phyloP scores from a whole-genome alignment of 2,797 vertebrate species.

The Rhadinocentrus ornatus region DNA sequence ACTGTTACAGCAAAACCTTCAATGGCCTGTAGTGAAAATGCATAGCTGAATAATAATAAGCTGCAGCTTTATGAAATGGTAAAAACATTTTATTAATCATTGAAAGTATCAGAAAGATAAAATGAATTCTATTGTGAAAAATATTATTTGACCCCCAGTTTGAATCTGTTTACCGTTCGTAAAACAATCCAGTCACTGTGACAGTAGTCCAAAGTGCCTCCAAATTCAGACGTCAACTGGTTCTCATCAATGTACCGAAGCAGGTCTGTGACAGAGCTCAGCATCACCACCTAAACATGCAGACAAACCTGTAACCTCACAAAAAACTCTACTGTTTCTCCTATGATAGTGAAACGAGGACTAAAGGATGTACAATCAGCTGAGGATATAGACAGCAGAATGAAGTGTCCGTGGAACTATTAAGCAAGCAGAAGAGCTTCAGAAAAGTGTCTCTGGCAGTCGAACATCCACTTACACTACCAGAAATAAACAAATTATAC shows the following conservation, averaged over 20 bases:
- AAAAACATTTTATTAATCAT: background rate
- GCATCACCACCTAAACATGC: conserved; percentile 92
- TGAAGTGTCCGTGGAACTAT: background rate
- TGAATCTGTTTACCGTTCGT: conserved; percentile 86
- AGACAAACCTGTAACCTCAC: conserved; percentile 45
- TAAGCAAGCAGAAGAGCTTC: background rate
- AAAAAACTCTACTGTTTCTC: background rate
- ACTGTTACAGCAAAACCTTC: conserved; percentile 96
- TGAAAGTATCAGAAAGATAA: background rate
- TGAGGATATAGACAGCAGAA: background rate
- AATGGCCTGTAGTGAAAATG: conserved; percentile 85
- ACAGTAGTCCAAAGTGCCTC: conserved; percentile 95
- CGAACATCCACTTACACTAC: background rate
- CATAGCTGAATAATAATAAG: background rate
- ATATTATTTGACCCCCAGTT: background rate
- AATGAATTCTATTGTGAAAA: background rate
- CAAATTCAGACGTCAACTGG: conserved; percentile 95
- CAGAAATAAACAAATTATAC: background rate
- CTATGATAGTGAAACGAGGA: too few species aligned
- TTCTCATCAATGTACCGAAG: conserved; percentile 95
- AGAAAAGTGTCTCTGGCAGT: background rate
- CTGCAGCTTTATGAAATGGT: conserved; percentile 1
- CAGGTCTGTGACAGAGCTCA: conserved; percentile 96
- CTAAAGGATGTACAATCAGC: background rate
- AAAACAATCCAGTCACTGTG: conserved; percentile 97